These are phyloP conservation scores for Dicycla oo DNA, from an alignment of 2,888 invertebrate genomes.

Conservation along the genomic window DNA sequence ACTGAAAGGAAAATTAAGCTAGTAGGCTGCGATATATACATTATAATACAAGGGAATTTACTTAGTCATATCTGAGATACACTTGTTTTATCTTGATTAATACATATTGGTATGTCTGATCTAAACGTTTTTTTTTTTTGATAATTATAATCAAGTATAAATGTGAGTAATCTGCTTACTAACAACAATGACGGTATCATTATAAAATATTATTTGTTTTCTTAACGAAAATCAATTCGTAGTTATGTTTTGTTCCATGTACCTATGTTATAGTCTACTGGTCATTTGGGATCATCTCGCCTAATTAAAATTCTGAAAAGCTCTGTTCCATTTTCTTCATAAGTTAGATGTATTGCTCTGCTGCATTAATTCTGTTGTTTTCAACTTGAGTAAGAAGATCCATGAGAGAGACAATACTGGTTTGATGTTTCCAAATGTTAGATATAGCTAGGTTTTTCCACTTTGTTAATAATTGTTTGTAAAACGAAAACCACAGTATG, in stretches of 20 bases:
- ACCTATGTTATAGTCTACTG: neutral
- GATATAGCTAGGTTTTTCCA: neutral
- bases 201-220: constrained; percentile 16
- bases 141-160: constrained; percentile 17
- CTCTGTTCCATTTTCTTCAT: neutral
- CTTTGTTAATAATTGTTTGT: neutral
- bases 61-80: constrained; percentile 32
- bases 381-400: neutral
- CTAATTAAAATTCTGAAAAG: neutral
- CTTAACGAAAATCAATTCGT: neutral
- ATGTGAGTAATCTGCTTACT: constrained; percentile 17
- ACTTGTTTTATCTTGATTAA: constrained; percentile 27
- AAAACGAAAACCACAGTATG: constrained; percentile 64
- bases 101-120: too few species aligned
- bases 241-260: neutral
- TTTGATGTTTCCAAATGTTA: neutral
- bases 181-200: constrained; percentile 5
- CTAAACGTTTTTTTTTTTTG: neutral
- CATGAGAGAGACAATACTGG: too few species aligned
- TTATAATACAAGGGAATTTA: constrained; percentile 33
- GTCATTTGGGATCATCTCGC: neutral
- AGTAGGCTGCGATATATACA: neutral
- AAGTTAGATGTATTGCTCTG: constrained; percentile 1
- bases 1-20: too few species aligned
- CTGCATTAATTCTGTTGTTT: neutral